These are phyloP conservation scores for Tricholaema leucomelas DNA, from an alignment of 2,113 vertebrate genomes.

Conservation along the genomic window DNA sequence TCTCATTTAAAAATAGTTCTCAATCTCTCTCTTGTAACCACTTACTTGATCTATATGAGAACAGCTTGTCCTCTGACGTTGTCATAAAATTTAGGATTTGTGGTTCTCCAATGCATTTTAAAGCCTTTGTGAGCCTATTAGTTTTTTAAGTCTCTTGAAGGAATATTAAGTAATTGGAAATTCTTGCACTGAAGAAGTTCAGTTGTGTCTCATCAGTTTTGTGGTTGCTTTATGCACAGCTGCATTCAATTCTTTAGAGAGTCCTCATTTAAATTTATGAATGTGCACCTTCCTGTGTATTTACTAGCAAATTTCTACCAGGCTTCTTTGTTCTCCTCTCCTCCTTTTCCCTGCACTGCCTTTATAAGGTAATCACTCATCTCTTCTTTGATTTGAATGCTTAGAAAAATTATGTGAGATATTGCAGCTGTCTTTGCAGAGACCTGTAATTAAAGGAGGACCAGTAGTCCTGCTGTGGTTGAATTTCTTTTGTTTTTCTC, in stretches of 20 bases:
- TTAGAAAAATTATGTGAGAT: background rate
- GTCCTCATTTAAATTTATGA: background rate
- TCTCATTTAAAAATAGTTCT: slow-evolving; percentile 1
- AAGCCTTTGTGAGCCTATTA: background rate
- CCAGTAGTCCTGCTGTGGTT: background rate
- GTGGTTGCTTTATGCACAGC: background rate
- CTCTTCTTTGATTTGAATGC: background rate
- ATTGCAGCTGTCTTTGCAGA: background rate
- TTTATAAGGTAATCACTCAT: background rate
- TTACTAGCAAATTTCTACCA: background rate
- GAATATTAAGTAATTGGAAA: background rate
- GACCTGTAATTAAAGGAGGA: slow-evolving; percentile 12
- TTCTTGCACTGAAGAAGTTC: background rate
- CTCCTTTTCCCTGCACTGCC: background rate
- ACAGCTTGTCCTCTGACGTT: background rate
- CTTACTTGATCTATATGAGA: background rate
- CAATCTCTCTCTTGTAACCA: slow-evolving; percentile 27
- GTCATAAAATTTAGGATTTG: background rate
- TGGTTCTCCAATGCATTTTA: background rate
- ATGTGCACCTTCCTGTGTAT: background rate
- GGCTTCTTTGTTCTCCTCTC: background rate
- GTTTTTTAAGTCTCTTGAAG: background rate
- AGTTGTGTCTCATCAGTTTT: background rate
- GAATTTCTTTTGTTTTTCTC: background rate
- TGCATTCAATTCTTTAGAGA: slow-evolving; percentile 8